Evolutionary conservation across 1,140 invertebrate genomes (phyloP).

Genomic region (Drosophila nebulosa): DNA sequence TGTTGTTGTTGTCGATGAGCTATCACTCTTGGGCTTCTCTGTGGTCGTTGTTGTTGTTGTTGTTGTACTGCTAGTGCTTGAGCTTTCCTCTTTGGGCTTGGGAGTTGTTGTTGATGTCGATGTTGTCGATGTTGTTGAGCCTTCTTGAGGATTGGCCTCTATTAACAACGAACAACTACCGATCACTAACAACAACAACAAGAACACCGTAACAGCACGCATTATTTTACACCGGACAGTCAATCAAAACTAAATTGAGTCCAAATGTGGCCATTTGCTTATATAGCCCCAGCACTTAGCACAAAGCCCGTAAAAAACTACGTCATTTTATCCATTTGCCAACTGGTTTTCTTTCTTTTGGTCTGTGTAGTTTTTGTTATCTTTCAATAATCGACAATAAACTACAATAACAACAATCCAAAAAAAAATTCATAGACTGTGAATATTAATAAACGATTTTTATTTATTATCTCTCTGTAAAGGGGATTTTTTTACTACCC

Average conservation of each 20-base stretch:
- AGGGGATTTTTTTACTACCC: not conserved
- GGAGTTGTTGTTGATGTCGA: conserved; percentile 9
- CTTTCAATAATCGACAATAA: not conserved
- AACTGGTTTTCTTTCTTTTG: conserved; percentile 59
- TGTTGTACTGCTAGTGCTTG: conserved; percentile 10
- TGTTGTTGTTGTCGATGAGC: conserved; percentile 10
- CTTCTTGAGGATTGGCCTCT: conserved; percentile 38
- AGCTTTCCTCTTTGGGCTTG: conserved; percentile 11
- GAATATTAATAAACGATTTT: not conserved
- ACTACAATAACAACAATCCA: too few relatives aligned
- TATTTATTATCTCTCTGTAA: not conserved
- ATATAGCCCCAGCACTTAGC: conserved; percentile 37
- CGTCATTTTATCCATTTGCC: not conserved
- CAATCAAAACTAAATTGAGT: conserved; percentile 49
- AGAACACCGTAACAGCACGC: conserved; percentile 25
- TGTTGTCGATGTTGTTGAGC: conserved; percentile 1
- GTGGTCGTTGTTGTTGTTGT: conserved; percentile 15
- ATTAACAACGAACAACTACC: conserved; percentile 25
- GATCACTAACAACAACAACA: conserved; percentile 42
- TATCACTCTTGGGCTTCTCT: conserved; percentile 1
- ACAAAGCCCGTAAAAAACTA: not conserved
- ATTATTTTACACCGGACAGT: conserved; percentile 32
- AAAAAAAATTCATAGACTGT: conserved; percentile 12
- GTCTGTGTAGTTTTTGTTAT: conserved; percentile 20
- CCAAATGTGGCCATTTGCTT: conserved; percentile 37